Conservation (phyloP, 1,140 invertebrate species). For the Myzus persicae region DNA sequence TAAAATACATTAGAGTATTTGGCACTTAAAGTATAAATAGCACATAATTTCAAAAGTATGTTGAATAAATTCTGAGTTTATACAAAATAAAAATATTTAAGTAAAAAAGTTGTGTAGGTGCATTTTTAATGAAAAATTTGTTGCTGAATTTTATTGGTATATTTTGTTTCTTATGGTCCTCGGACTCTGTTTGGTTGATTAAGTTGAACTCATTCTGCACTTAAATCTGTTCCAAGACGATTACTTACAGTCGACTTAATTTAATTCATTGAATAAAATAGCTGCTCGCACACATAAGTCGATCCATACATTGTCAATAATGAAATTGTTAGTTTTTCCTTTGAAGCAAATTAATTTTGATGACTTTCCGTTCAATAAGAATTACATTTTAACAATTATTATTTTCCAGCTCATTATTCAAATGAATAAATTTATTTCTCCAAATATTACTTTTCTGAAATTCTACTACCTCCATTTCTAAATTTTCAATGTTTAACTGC, state of each 20-base stretch:
- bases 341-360: constrained; percentile 35
- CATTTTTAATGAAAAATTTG: constrained; percentile 6
- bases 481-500: no score
- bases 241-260: background rate
- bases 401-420: background rate
- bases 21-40: background rate
- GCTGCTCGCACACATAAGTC: background rate
- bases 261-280: background rate
- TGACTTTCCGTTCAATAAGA: background rate
- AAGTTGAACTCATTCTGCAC: background rate
- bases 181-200: background rate
- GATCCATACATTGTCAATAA: constrained; percentile 25
- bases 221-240: background rate
- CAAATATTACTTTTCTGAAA: background rate
- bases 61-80: background rate
- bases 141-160: background rate
- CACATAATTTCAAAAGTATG: background rate
- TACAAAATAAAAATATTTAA: background rate
- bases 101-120: background rate
- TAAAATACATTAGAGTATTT: background rate
- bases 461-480: background rate
- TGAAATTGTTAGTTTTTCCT: background rate
- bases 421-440: constrained; percentile 9
- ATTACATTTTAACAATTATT: background rate
- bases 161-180: background rate